A percentile compares a stretch with the other conserved stretches of the same genome.
phyloP scores from a whole-genome alignment of 1,140 invertebrate species.

The Drosophila kanapiae region DNA sequence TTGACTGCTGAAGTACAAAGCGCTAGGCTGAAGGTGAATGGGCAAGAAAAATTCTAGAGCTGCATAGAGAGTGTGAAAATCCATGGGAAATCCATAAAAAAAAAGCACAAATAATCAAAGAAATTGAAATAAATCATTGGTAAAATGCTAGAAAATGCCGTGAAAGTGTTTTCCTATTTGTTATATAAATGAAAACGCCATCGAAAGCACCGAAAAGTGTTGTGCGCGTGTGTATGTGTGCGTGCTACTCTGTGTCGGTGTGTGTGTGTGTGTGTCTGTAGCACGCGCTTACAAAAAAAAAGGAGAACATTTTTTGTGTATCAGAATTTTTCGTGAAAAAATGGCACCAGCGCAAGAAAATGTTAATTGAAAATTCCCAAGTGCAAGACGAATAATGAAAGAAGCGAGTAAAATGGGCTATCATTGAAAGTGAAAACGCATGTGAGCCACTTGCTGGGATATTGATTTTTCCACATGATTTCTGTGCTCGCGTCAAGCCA shows the following conservation, averaged over 20 bases:
- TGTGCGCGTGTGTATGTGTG: conserved; percentile 53
- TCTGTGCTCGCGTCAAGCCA: conserved; percentile 33
- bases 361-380: conserved; percentile 38
- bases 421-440: conserved; percentile 77
- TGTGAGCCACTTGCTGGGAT: conserved; percentile 59
- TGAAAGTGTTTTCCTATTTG: conserved; percentile 32
- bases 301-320: conserved; percentile 76
- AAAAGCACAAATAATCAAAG: conserved; percentile 24
- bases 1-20: conserved; percentile 78
- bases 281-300: conserved; percentile 66
- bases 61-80: conserved; percentile 35
- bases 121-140: conserved; percentile 18
- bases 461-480: conserved; percentile 77
- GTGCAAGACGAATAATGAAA: conserved; percentile 14
- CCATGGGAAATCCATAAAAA: conserved; percentile 27
- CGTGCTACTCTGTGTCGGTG: conserved; percentile 21
- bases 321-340: conserved; percentile 62
- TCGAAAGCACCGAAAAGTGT: conserved; percentile 67
- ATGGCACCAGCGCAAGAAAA: conserved; percentile 26
- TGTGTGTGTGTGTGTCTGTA: conserved; percentile 34
- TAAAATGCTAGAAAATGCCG: conserved; percentile 8
- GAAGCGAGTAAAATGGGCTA: conserved; percentile 27
- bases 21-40: conserved; percentile 80
- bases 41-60: conserved; percentile 44
- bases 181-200: conserved; percentile 71